Evolutionary conservation across 2,888 invertebrate species (phyloP).

Genomic region (Microdon myrmicae): DNA sequence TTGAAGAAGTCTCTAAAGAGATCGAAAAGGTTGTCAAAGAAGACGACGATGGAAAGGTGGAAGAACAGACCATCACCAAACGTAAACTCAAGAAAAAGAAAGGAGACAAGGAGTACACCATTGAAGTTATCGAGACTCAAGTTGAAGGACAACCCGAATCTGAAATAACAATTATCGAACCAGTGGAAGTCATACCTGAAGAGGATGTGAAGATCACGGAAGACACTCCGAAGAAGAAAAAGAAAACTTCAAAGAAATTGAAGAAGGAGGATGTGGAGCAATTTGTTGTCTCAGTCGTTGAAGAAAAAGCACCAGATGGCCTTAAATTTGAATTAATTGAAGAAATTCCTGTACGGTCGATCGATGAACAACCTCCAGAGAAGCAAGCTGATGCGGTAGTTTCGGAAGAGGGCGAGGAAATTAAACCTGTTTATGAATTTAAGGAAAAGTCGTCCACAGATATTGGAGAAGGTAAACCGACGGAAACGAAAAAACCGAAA

Average conservation of each 20-base stretch:
- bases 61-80: constrained; percentile 64
- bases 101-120: constrained; percentile 66
- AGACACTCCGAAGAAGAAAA: constrained; percentile 46
- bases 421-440: too few species aligned
- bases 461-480: constrained; percentile 50
- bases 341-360: constrained; percentile 13
- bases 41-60: constrained; percentile 59
- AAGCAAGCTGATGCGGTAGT: too few species aligned
- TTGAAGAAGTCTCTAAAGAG: constrained; percentile 56
- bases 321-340: constrained; percentile 39
- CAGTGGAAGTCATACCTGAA: constrained; percentile 57
- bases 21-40: constrained; percentile 55
- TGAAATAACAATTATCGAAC: constrained; percentile 62
- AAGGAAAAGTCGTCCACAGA: constrained; percentile 28
- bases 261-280: constrained; percentile 58
- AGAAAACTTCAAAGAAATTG: constrained; percentile 55
- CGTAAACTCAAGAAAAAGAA: constrained; percentile 67
- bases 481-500: constrained; percentile 34
- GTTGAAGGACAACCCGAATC: constrained; percentile 63
- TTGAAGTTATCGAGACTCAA: constrained; percentile 66
- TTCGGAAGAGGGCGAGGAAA: constrained; percentile 24
- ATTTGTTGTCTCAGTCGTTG: constrained; percentile 59
- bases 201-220: constrained; percentile 48
- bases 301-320: constrained; percentile 56
- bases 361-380: constrained; percentile 41